A percentile compares a stretch with the other conserved stretches of the same genome.
phyloP scores from a whole-genome alignment of 2,797 vertebrate genomes.

The Arrhamphus sclerolepis region DNA sequence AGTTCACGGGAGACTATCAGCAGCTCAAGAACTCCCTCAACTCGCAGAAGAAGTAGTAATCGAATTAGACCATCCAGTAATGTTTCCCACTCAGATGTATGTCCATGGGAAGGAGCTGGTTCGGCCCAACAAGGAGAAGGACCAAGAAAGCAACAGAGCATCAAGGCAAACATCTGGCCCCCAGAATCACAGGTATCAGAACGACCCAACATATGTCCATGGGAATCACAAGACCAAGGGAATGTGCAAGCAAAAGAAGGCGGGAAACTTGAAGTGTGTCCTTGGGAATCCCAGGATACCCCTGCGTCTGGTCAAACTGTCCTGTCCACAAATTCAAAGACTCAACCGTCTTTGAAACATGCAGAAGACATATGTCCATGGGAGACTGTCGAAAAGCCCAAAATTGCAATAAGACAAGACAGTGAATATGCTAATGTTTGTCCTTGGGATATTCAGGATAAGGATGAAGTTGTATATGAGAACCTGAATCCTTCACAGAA shows the following conservation, averaged over 20 bases:
- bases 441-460: slow-evolving; percentile 64
- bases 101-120: slow-evolving; percentile 70
- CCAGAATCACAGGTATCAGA: slow-evolving; percentile 42
- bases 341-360: slow-evolving; percentile 39
- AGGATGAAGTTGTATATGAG: slow-evolving; percentile 69
- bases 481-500: slow-evolving; percentile 50
- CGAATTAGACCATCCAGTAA: slow-evolving; percentile 54
- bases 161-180: slow-evolving; percentile 59
- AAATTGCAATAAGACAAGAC: slow-evolving; percentile 58
- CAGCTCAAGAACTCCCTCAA: slow-evolving; percentile 69
- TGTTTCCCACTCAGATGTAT: slow-evolving; percentile 61
- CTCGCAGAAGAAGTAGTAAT: slow-evolving; percentile 67
- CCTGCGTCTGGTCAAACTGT: slow-evolving; percentile 29
- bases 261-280: slow-evolving; percentile 50
- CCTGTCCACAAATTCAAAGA: slow-evolving; percentile 32
- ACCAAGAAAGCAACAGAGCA: slow-evolving; percentile 56
- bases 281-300: slow-evolving; percentile 62
- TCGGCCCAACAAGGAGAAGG: slow-evolving; percentile 49
- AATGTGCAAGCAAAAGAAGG: slow-evolving; percentile 37
- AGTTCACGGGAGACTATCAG: slow-evolving; percentile 76
- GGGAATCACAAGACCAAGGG: slow-evolving; percentile 57
- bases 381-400: slow-evolving; percentile 55
- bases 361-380: slow-evolving; percentile 67
- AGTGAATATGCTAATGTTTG: slow-evolving; percentile 54
- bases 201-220: slow-evolving; percentile 69